Base-by-base conservation (phyloP, 2,888 invertebrate genomes). In the Drosophila setosimentum region DNA sequence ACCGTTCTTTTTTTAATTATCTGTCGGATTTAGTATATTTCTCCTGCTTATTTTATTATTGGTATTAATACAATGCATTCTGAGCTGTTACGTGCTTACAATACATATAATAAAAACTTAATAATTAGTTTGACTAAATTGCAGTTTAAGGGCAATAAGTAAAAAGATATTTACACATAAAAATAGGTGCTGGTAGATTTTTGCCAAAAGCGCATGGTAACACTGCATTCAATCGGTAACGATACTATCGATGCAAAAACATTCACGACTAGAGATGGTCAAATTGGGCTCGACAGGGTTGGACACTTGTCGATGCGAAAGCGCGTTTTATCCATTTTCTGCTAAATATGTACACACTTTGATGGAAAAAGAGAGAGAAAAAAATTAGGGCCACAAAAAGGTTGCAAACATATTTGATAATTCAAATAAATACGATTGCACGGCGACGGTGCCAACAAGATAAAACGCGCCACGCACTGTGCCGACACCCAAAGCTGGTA, bases 351-450 rank as follows among this genome's bases (percentile, higher is more conserved):
- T 81, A 82, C 79, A 80, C 79, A 80, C 82, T 81, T 68, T 68
- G 76, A 77, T 77, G 73, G 86, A 85, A 88, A 81, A 86, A 89
- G 82, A 85, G 84, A 81, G 82, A 80, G 45, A 45, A 45, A 89
- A 84, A 85, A 85, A 85, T 85, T 89, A 85, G 84, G 84, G 83
- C 83, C 83, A 83, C 78, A 87, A 87, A 89, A 89, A 87, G 81
- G 84, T 82, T 84, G 81, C 79, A 87, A 81, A 80, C 80, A 87
- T 84, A 89, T 82, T 89, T 87, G 78, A 75, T 80, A 73, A 80
- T 80, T 82, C 73, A 66, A 84, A 84, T 68, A 53, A 69, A 89
- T 82, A 70, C 72, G 75, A 82, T 82, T 62, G 77, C 73, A 66
- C 74, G 74, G 68, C 72, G 65, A 76, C 76, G 76, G 82, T 82